Conservation (phyloP, 2,113 vertebrate species). For the Echinops telfairi region DNA sequence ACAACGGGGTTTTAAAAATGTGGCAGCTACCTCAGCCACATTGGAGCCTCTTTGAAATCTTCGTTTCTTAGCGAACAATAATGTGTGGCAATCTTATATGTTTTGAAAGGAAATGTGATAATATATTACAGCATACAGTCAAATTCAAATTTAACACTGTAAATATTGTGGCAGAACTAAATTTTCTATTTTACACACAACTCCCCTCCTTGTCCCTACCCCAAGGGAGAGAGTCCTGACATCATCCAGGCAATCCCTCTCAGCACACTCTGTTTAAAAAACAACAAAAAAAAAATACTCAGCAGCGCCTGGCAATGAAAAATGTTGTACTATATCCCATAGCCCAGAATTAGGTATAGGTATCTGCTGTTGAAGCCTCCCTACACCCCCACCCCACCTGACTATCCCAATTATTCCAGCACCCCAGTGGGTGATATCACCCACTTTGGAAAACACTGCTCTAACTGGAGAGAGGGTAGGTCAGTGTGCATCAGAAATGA, state of each 20-base stretch:
- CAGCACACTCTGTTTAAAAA: too few relatives aligned
- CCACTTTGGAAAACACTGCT: too few relatives aligned
- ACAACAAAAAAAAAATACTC: too few relatives aligned
- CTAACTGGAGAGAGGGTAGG: not conserved
- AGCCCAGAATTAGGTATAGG: too few relatives aligned
- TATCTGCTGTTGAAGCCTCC: too few relatives aligned
- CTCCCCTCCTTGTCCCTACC: not conserved
- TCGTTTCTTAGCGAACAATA: not conserved
- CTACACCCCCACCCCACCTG: too few relatives aligned
- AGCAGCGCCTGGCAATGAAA: too few relatives aligned
- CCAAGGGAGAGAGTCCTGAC: not conserved
- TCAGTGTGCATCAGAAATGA: not conserved
- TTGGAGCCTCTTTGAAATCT: not conserved
- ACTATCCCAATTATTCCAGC: too few relatives aligned
- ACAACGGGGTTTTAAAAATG: not conserved
- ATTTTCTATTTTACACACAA: slow-evolving; percentile 10
- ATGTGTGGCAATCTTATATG: not conserved
- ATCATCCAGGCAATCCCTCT: not conserved
- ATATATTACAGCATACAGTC: not conserved
- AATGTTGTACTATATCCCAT: too few relatives aligned
- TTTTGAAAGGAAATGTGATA: not conserved
- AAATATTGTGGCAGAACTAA: slow-evolving; percentile 10
- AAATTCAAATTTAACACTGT: not conserved
- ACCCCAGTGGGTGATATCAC: too few relatives aligned
- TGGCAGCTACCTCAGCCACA: slow-evolving; percentile 12